Evolutionary conservation across 2,113 vertebrate genomes (phyloP).

Genomic region (Alligator mississippiensis): DNA sequence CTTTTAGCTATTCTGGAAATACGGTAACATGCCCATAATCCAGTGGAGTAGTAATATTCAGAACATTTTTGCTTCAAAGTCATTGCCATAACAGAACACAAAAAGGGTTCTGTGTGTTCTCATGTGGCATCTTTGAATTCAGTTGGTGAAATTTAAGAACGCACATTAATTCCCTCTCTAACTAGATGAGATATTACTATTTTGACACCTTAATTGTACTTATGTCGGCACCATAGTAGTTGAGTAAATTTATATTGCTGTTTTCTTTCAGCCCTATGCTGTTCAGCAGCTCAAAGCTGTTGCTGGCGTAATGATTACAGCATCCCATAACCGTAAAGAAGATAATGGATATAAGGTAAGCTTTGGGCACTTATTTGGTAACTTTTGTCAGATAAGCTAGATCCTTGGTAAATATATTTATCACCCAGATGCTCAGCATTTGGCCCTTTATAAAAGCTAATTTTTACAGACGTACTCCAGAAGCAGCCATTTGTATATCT

Average conservation of each 20-base stretch:
- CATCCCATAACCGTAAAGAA: slow-evolving; percentile 95
- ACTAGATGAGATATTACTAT: rapidly evolving
- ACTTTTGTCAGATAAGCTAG: neutral
- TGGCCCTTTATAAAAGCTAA: neutral
- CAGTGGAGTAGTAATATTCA: neutral
- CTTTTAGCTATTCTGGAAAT: neutral
- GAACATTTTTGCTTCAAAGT: rapidly evolving
- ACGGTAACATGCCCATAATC: neutral
- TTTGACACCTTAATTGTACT: rapidly evolving
- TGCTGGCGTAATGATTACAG: slow-evolving; percentile 96
- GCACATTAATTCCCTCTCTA: rapidly evolving
- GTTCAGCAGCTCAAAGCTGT: slow-evolving; percentile 88
- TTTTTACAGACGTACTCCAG: neutral
- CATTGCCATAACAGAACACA: neutral
- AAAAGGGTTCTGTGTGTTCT: rapidly evolving
- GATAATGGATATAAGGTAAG: slow-evolving; percentile 97
- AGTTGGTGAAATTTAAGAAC: rapidly evolving
- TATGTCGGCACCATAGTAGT: neutral
- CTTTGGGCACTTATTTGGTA: neutral
- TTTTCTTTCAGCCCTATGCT: slow-evolving; percentile 86
- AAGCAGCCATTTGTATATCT: rapidly evolving
- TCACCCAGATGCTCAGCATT: neutral
- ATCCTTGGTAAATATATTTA: rapidly evolving
- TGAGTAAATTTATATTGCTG: neutral
- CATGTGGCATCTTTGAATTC: rapidly evolving